Conservation (phyloP, 2,113 vertebrate species). For the Malurus elegans region DNA sequence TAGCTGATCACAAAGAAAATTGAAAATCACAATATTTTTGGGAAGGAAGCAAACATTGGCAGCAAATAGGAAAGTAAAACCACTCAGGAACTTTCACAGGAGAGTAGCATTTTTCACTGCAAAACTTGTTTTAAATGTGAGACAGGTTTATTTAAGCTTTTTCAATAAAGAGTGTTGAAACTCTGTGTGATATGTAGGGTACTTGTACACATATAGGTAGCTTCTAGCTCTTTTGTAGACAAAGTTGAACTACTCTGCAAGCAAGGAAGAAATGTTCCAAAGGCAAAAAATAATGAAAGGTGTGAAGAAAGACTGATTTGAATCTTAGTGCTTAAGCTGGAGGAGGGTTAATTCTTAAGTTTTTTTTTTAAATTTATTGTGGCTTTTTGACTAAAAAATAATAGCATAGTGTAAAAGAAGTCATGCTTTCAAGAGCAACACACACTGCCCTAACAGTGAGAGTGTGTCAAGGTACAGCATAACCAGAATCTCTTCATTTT, state of each 20-base stretch:
- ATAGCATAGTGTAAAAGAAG: neutral
- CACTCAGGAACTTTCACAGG: neutral
- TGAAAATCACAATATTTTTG: neutral
- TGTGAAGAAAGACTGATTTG: neutral
- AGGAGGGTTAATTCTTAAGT: neutral
- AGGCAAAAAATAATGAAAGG: neutral
- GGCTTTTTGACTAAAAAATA: neutral
- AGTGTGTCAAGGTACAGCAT: neutral
- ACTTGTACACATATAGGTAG: neutral
- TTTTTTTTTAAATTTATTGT: neutral
- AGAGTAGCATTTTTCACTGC: neutral
- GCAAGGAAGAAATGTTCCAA: neutral
- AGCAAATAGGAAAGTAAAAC: neutral
- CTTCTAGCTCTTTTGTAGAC: neutral
- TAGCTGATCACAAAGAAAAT: neutral
- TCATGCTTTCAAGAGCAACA: neutral
- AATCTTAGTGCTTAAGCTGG: neutral
- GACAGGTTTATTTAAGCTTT: neutral
- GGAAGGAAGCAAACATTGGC: neutral
- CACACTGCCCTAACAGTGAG: accelerated
- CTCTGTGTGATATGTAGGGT: neutral
- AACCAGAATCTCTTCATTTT: neutral
- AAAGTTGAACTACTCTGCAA: neutral
- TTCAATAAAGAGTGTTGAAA: neutral
- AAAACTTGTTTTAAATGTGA: neutral